Percentiles rank a stretch among this genome's conserved stretches.
These are phyloP conservation scores for Limonius californicus DNA, from an alignment of 1,140 invertebrate species.

Conservation along the genomic window DNA sequence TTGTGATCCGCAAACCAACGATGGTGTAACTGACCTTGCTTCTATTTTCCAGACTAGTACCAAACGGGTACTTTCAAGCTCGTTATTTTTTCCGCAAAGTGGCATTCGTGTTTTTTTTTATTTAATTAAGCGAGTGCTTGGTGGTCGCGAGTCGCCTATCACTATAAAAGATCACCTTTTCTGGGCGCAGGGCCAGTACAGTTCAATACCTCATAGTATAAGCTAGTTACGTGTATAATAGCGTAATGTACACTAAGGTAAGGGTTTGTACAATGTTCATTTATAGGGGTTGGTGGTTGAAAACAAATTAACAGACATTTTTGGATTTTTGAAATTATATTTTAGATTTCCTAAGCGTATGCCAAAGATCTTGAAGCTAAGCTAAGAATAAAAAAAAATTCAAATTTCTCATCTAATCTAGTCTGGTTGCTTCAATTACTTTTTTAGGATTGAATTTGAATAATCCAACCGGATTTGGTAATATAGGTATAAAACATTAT, in stretches of 20 bases:
- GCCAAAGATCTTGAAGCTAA: too few relatives aligned
- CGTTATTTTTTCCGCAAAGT: background rate
- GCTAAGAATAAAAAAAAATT: too few relatives aligned
- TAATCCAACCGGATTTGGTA: too few relatives aligned
- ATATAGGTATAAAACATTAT: too few relatives aligned
- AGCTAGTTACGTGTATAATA: background rate
- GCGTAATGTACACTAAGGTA: background rate
- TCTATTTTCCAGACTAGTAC: background rate
- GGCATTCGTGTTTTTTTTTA: slow-evolving; percentile 5
- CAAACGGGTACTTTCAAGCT: background rate
- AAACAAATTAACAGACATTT: too few relatives aligned
- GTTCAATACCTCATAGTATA: slow-evolving; percentile 12
- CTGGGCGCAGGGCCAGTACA: slow-evolving; percentile 5
- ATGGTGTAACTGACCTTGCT: slow-evolving; percentile 10
- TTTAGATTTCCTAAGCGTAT: too few relatives aligned
- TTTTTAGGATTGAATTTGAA: too few relatives aligned
- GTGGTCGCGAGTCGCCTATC: background rate
- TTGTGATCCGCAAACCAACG: background rate
- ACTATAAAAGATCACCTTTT: slow-evolving; percentile 2
- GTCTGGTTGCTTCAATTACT: too few relatives aligned
- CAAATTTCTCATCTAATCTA: too few relatives aligned
- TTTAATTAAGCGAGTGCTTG: background rate
- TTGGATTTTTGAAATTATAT: too few relatives aligned
- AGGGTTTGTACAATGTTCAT: too few relatives aligned
- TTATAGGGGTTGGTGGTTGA: too few relatives aligned